Percentiles rank a stretch among this genome's conserved stretches.
These are phyloP conservation scores for Nerophis lumbriciformis DNA, from an alignment of 2,113 vertebrate genomes.

Conservation along the genomic window DNA sequence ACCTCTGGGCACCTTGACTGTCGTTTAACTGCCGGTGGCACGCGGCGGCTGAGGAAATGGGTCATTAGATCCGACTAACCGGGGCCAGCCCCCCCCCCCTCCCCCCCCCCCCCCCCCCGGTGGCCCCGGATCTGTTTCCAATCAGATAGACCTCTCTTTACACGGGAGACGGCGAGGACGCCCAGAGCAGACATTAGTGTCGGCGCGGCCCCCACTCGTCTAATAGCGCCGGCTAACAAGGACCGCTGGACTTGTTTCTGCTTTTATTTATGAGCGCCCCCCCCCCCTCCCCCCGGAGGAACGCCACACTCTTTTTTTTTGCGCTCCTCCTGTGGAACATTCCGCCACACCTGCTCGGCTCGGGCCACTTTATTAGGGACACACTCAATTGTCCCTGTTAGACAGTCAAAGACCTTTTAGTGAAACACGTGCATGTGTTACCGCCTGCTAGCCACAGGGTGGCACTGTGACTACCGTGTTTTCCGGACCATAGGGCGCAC, in stretches of 20 bases:
- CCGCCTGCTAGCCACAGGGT: too few relatives aligned
- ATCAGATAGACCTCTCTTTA: conserved; percentile 74
- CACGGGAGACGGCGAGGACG: conserved; percentile 48
- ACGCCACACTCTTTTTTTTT: conserved; percentile 10
- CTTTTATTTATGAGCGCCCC: conserved; percentile 15
- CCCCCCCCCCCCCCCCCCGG: conserved; percentile 27
- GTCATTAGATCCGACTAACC: conserved; percentile 78
- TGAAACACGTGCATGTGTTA: too few relatives aligned
- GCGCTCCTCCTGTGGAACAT: conserved; percentile 21
- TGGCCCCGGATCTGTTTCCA: conserved; percentile 75
- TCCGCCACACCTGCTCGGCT: conserved; percentile 22
- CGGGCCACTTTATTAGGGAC: background rate
- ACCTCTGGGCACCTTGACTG: conserved; percentile 77
- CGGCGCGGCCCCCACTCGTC: conserved; percentile 24
- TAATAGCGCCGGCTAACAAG: conserved; percentile 52
- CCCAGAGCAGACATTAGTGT: conserved; percentile 54
- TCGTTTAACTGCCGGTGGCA: conserved; percentile 77
- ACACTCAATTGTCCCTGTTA: too few relatives aligned
- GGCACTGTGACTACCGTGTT: too few relatives aligned
- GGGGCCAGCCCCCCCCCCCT: conserved; percentile 51
- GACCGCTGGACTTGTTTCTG: conserved; percentile 1
- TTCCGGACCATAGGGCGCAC: too few relatives aligned
- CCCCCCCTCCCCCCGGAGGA: too few relatives aligned
- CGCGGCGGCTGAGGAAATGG: conserved; percentile 74
- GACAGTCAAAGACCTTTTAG: too few relatives aligned